Conservation (phyloP, 1,140 invertebrate genomes). For the Drosophila persimilis region DNA sequence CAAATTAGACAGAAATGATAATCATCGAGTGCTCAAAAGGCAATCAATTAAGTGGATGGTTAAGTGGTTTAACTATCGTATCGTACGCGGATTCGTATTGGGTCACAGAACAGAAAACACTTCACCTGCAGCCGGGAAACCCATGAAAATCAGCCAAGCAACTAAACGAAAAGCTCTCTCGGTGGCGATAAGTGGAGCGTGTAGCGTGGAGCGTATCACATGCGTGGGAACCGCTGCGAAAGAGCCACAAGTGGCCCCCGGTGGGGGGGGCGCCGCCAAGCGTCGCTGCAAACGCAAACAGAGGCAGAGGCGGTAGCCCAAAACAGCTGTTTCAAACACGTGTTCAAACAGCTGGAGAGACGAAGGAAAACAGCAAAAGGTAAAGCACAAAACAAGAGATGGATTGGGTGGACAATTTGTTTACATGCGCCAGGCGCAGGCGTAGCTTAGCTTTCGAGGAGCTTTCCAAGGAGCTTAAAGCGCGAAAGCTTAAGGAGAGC, state of each 20-base stretch:
- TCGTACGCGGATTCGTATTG: too few species aligned
- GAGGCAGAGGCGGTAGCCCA: conserved; percentile 19
- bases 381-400: conserved; percentile 28
- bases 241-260: conserved; percentile 53
- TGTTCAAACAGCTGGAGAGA: conserved; percentile 53
- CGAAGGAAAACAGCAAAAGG: conserved; percentile 39
- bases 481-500: conserved; percentile 36
- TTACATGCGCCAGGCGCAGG: conserved; percentile 56
- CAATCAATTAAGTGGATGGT: conserved; percentile 19
- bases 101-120: too few species aligned
- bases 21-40: conserved; percentile 24
- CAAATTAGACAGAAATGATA: conserved; percentile 6
- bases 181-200: conserved; percentile 3
- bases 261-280: too few species aligned
- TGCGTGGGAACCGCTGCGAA: conserved; percentile 36
- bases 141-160: background rate
- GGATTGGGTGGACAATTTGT: conserved; percentile 32
- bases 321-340: conserved; percentile 20
- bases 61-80: conserved; percentile 11
- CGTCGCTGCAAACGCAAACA: conserved; percentile 32
- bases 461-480: conserved; percentile 55
- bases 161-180: background rate
- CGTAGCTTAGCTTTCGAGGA: conserved; percentile 56
- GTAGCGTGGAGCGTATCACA: conserved; percentile 10
- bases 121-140: too few species aligned